Percentiles rank a stretch among this genome's conserved stretches.
Conservation (phyloP, 2,113 vertebrate species). For the Urocolius indicus region DNA sequence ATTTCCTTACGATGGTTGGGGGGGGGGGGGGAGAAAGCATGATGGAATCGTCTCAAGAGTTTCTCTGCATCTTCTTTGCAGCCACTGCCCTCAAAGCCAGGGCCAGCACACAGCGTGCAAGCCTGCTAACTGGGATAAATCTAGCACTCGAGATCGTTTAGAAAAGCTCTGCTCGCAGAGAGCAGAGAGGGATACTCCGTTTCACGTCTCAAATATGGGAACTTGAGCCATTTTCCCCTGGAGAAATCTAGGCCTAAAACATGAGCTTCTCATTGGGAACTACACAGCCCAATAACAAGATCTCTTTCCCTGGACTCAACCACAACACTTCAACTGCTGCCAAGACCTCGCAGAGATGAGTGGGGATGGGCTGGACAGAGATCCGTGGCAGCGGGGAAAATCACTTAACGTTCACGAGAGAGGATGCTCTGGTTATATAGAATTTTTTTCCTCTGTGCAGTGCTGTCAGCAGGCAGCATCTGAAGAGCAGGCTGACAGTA, state of each 20-base stretch:
- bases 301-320: neutral
- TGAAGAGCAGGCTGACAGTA: rapidly evolving
- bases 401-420: rapidly evolving
- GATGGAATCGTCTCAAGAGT: slow-evolving; percentile 43
- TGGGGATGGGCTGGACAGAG: neutral
- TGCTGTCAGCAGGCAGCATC: neutral
- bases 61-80: slow-evolving; percentile 39
- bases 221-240: slow-evolving; percentile 34
- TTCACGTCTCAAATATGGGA: slow-evolving; percentile 26
- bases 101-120: rapidly evolving
- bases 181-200: slow-evolving; percentile 10
- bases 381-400: neutral
- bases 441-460: neutral
- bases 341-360: neutral
- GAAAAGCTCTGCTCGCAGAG: slow-evolving; percentile 24
- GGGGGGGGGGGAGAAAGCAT: neutral
- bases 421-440: neutral
- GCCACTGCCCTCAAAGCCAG: neutral
- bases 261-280: slow-evolving; percentile 36
- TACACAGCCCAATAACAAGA: neutral
- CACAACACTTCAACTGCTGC: neutral
- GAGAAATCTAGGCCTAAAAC: slow-evolving; percentile 59
- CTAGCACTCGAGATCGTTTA: slow-evolving; percentile 29
- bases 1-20: neutral
- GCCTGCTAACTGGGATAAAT: slow-evolving; percentile 46